A percentile compares a stretch with the other conserved stretches of the same genome.
Evolutionary conservation across 2,113 vertebrate species (phyloP).

Genomic region (Gadus chalcogrammus): DNA sequence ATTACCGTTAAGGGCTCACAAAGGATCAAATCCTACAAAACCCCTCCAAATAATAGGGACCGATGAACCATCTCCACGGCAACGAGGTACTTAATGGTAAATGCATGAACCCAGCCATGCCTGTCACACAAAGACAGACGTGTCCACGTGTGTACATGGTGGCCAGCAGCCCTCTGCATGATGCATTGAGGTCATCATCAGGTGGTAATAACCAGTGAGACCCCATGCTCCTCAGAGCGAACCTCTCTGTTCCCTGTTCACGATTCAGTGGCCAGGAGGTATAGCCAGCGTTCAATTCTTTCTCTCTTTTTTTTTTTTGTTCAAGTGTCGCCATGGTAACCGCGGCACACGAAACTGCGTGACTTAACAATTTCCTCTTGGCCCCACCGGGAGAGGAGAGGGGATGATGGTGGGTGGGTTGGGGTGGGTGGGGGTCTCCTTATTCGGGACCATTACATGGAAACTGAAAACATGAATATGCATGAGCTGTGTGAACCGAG

Average conservation of each 20-base stretch:
- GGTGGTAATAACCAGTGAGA: conserved; percentile 43
- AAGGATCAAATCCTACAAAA: background rate
- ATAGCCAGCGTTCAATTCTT: conserved; percentile 18
- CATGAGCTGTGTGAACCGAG: conserved; percentile 19
- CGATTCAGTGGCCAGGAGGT: conserved; percentile 42
- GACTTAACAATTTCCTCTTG: conserved; percentile 57
- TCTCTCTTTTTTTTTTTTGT: background rate
- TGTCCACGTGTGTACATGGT: background rate
- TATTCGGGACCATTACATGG: conserved; percentile 30
- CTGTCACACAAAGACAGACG: background rate
- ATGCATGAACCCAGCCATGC: background rate
- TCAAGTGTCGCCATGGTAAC: conserved; percentile 70
- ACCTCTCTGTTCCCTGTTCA: conserved; percentile 30
- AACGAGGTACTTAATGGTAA: background rate
- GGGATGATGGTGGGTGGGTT: no score
- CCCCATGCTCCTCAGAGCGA: conserved; percentile 7
- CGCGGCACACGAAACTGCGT: conserved; percentile 41
- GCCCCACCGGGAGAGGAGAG: background rate
- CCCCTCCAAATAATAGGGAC: background rate
- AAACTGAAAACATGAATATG: conserved; percentile 48
- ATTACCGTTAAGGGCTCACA: background rate
- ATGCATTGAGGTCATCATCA: conserved; percentile 33
- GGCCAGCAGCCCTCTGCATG: conserved; percentile 9
- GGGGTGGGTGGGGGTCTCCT: conserved; percentile 17
- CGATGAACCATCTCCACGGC: background rate